Percentiles rank a stretch among this genome's conserved stretches.
phyloP scores from a whole-genome alignment of 2,113 vertebrate genomes.

The Sceloporus undulatus region DNA sequence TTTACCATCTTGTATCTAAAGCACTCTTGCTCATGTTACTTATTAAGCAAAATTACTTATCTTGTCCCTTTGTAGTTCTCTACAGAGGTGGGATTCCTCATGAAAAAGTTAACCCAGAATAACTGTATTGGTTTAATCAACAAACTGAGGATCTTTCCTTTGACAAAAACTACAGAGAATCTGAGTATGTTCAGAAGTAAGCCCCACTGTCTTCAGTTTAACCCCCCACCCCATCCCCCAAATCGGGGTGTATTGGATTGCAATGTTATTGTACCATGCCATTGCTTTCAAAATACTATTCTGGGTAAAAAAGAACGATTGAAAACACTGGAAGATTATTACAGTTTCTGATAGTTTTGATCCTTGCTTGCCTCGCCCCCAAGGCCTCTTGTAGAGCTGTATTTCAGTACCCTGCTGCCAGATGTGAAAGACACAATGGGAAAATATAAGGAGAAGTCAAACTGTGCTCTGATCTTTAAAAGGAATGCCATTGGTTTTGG shows the following conservation, averaged over 20 bases:
- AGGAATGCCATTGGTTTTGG: slow-evolving; percentile 31
- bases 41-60: slow-evolving; percentile 18
- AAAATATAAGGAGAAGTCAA: slow-evolving; percentile 2
- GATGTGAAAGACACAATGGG: slow-evolving; percentile 24
- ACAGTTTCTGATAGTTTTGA: not conserved
- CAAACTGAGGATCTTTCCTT: not conserved
- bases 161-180: not conserved
- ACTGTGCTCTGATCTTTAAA: slow-evolving; percentile 29
- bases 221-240: not conserved
- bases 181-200: not conserved
- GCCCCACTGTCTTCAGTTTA: not conserved
- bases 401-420: slow-evolving; percentile 27
- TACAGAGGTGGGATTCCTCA: not conserved
- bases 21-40: slow-evolving; percentile 15
- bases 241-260: not conserved
- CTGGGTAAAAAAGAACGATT: not conserved
- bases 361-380: not conserved
- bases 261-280: not conserved
- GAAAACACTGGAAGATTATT: slow-evolving; percentile 6
- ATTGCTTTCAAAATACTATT: not conserved
- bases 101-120: not conserved
- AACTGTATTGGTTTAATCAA: not conserved
- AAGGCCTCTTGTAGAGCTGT: not conserved
- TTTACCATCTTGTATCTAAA: slow-evolving; percentile 11
- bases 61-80: not conserved